Base-by-base conservation (phyloP, 2,113 vertebrate species). In the Vidua macroura region DNA sequence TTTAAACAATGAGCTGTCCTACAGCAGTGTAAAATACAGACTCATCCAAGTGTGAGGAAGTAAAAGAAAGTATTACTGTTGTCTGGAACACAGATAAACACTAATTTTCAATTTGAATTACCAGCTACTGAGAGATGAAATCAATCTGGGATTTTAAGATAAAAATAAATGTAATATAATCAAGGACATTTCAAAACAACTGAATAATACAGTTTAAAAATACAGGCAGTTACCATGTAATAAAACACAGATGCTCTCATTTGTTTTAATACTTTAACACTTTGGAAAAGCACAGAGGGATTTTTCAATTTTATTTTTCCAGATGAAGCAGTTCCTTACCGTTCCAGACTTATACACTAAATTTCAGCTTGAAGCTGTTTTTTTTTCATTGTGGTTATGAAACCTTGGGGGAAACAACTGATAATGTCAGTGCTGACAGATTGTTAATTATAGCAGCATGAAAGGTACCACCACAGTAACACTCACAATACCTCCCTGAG, bases 401-500 rank as follows among this genome's bases (percentile, higher is more conserved):
- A 85, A 89, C 80, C 77, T 80, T 59, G n/a, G 82, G 81, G 92
- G 75, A 95, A 95, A 93, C 48, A 51, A 63, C 64, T 95, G 92
- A 93, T 74, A 88, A 84, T 20, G 58, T 74, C 77, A 91, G 81
- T 55, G 90, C 55, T 84, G 92, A 76, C 92, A 95, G 95, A 93
- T 48, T 91, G 77, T 92, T 95, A 82, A 93, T 93, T 92, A 96
- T 10, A 81, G 33, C 21, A 58, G 84, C 68, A 49, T 60, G 44
- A 76, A 93, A 93, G 81, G 83, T 91, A 91, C 53, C 67, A 69
- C 55, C 73, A 64, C 27, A 90, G 64, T 66, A 66, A 64, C 75
- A 86, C 31, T 84, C 28, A 22, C 13, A 78, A 74, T 69, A 35
- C 31, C 51, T 55, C 88, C 75, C 86, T 70, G 56, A 84, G 70